Percentiles rank a stretch among this genome's conserved stretches.
phyloP scores from a whole-genome alignment of 1,140 invertebrate genomes.

The Drosophila truncata region DNA sequence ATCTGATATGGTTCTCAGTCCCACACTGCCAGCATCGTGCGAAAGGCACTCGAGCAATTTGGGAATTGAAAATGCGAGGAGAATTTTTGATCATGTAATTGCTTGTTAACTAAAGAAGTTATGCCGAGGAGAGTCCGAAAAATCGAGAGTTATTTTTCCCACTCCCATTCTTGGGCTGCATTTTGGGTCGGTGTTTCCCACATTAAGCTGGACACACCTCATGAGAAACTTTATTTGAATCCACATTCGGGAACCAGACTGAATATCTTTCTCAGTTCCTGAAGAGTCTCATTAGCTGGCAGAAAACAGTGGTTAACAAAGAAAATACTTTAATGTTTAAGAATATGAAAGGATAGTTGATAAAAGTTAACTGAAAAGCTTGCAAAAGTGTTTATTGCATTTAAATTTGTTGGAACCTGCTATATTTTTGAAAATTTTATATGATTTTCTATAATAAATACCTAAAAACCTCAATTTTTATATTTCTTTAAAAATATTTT shows the following conservation, averaged over 20 bases:
- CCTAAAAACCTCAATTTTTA: not conserved
- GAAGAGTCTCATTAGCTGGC: constrained; percentile 62
- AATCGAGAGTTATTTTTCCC: constrained; percentile 26
- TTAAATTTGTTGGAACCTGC: not conserved
- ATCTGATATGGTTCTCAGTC: constrained; percentile 63
- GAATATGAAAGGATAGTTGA: accelerated
- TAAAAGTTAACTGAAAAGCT: not conserved
- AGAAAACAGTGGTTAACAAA: constrained; percentile 6
- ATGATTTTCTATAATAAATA: not conserved
- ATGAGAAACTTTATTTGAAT: constrained; percentile 33
- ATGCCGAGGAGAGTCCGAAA: constrained; percentile 8
- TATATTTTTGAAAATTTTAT: not conserved
- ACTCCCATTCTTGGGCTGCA: constrained; percentile 8
- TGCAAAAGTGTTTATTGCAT: not conserved
- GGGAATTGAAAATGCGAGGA: constrained; percentile 49
- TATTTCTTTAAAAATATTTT: not conserved
- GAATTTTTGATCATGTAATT: constrained; percentile 78
- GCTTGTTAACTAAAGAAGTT: constrained; percentile 24
- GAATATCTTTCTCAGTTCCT: constrained; percentile 1
- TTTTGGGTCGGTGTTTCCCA: constrained; percentile 33
- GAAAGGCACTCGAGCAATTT: constrained; percentile 73
- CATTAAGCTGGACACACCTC: constrained; percentile 39
- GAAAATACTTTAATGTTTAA: not conserved
- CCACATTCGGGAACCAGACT: constrained; percentile 5
- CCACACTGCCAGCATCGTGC: constrained; percentile 63